phyloP scores from a whole-genome alignment of 2,113 vertebrate genomes.

The Etia nguti region DNA sequence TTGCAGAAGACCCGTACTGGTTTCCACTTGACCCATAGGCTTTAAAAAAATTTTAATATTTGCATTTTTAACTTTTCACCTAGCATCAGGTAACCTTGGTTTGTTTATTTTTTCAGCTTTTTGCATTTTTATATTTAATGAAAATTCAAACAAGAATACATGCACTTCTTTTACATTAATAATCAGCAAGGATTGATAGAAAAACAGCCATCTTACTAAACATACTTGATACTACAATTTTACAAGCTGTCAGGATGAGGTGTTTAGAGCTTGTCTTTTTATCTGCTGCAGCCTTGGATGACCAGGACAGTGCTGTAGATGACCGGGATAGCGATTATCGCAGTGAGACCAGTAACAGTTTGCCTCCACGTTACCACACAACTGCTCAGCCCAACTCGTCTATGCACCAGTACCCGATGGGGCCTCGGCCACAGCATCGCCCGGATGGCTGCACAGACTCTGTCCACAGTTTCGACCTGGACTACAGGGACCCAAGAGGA shows the following conservation, averaged over 20 bases:
- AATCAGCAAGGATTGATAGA: neutral
- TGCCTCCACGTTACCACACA: conserved; percentile 86
- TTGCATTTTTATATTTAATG: neutral
- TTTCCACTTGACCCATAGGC: neutral
- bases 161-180: neutral
- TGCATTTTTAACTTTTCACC: neutral
- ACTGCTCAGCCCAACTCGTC: conserved; percentile 91
- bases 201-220: neutral
- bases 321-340: conserved; percentile 97
- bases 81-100: neutral
- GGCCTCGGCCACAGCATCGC: conserved; percentile 78
- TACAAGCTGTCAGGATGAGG: neutral
- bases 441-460: conserved; percentile 80
- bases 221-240: neutral
- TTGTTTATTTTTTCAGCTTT: neutral
- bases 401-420: conserved; percentile 85
- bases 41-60: neutral
- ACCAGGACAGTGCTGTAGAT: conserved; percentile 91
- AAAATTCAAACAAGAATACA: neutral
- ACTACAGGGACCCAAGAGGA: conserved; percentile 78
- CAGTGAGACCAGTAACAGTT: conserved; percentile 91
- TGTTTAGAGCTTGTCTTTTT: neutral
- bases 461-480: conserved; percentile 81
- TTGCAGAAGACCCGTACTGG: neutral
- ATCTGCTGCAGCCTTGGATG: conserved; percentile 82